Evolutionary conservation across 2,113 vertebrate species (phyloP).

Genomic region (Melozone crissalis): DNA sequence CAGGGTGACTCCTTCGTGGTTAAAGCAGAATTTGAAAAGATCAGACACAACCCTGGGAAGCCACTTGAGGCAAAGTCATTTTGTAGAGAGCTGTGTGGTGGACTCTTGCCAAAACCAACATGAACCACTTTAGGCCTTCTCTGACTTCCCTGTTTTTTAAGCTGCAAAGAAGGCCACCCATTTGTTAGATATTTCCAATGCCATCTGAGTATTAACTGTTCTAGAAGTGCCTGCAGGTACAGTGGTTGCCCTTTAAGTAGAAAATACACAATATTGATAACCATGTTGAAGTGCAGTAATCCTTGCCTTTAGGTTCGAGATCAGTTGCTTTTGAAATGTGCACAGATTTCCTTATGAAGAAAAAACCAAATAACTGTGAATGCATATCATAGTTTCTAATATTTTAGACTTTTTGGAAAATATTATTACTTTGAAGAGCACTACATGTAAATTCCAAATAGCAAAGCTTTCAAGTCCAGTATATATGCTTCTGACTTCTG

Average conservation of each 20-base stretch:
- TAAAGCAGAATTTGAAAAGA: neutral
- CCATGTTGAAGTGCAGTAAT: neutral
- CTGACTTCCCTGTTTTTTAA: neutral
- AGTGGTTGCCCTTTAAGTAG: neutral
- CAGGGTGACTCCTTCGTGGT: neutral
- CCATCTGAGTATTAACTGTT: neutral
- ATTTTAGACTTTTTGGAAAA: neutral
- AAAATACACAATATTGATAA: neutral
- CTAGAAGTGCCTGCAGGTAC: neutral
- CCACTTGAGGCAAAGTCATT: neutral
- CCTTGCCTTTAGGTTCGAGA: neutral
- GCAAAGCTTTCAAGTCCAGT: constrained; percentile 49
- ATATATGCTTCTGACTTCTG: neutral
- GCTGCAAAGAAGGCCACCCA: neutral
- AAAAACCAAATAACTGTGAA: neutral
- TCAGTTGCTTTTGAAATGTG: neutral
- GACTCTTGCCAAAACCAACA: neutral
- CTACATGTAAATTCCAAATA: constrained; percentile 40
- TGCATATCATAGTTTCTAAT: neutral
- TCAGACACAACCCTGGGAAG: neutral
- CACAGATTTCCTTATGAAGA: neutral
- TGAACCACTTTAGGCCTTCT: neutral
- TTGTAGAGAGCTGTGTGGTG: neutral
- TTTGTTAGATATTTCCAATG: neutral
- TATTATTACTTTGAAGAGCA: constrained; percentile 25